Evolutionary conservation across 2,797 vertebrate genomes (phyloP), one percentile per base, ranked within the genome.

Genomic region (Moxostoma hubbsi): DNA sequence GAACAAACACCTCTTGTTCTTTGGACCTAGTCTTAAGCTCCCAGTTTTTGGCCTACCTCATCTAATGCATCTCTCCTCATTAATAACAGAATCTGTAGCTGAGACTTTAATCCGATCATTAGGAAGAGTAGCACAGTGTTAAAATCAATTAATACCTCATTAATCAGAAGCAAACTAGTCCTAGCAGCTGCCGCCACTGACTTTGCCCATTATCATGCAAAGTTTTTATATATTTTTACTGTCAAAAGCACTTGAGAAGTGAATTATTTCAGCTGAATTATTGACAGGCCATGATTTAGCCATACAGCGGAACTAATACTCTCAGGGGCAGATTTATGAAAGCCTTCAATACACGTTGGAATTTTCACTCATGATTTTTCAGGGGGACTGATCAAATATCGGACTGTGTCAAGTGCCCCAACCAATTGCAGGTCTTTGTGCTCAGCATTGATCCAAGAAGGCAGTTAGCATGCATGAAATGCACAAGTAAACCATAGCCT

Each of bases 61-160:
- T 15, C 13, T 50, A 36, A 36, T 36, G 11, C 61, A 65, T 49
- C 49, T 45, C 73, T 73, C 55, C 36, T 68, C 67, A 68, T 77
- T 80, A 80, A 77, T 71, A 24, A 68, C 43, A 58, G 53, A 9
- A 15, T 58, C 76, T 51, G 47, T 74, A 55, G 11, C 59, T 36
- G 12, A 61, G 66, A 57, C 24, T 62, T 70, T 72, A 66, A 75
- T 82, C 71, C 71, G 67, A 77, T 83, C 69, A 61, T 81, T 81
- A 69, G 53, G 58, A 77, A 64, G 57, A 70, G 69, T 58, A 77
- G 64, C 10, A 6, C 68, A 53, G 43, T 73, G 73, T 80, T 66
- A 76, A 82, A 24, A 67, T 62, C 69, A 84, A 77, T 84, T 80
- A 75, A 65, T 66, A 59, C 57, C 76, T 79, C 80, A 80, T 80